Evolutionary conservation across 2,113 vertebrate species (phyloP).

Genomic region (Onychostoma macrolepis): DNA sequence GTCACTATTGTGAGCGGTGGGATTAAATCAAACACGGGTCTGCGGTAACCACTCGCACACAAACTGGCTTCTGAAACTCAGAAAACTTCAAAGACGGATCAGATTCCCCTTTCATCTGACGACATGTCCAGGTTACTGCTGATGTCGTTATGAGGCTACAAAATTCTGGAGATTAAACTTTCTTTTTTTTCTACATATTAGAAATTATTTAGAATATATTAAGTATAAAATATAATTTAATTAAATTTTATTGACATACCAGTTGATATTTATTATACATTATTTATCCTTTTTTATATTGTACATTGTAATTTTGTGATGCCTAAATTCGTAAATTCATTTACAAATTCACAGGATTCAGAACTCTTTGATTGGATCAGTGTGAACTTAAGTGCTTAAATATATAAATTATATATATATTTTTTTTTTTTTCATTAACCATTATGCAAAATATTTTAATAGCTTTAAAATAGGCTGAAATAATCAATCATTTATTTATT

Average conservation of each 20-base stretch:
- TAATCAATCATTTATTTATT: too few species aligned
- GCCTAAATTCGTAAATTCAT: too few species aligned
- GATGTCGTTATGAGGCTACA: not conserved
- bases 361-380: not conserved
- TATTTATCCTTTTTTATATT: not conserved
- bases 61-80: not conserved
- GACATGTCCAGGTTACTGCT: not conserved
- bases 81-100: slow-evolving; percentile 11
- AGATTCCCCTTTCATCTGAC: slow-evolving; percentile 11
- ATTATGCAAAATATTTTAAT: too few species aligned
- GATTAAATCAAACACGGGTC: not conserved
- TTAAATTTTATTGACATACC: not conserved
- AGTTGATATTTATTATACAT: not conserved
- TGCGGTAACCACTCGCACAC: not conserved
- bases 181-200: not conserved
- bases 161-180: not conserved
- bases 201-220: not conserved
- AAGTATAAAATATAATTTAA: not conserved
- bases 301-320: not conserved
- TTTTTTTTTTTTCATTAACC: too few species aligned
- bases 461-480: too few species aligned
- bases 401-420: too few species aligned
- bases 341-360: not conserved
- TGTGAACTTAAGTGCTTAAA: not conserved
- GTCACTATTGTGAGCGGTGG: too few species aligned